These are phyloP conservation scores for Caenorhabditis uteleia DNA, from an alignment of 2,888 invertebrate genomes.

Conservation along the genomic window DNA sequence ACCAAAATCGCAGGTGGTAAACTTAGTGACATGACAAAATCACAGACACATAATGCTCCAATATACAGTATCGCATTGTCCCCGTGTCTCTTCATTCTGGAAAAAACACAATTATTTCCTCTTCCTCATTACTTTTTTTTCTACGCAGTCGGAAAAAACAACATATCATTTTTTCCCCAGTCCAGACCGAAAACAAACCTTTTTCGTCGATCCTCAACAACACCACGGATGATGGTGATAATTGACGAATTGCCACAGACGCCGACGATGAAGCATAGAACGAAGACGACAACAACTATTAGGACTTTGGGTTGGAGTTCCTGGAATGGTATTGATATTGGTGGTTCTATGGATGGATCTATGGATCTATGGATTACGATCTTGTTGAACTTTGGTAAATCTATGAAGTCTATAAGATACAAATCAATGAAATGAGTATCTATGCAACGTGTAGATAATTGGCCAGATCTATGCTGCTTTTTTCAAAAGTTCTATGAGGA, in stretches of 20 bases:
- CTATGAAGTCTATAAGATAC: no score
- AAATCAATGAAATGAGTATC: no score
- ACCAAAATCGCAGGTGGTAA: conserved; percentile 66
- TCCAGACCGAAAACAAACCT: conserved; percentile 5
- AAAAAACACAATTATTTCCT: background rate
- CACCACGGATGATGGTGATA: conserved; percentile 61
- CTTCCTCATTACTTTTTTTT: background rate
- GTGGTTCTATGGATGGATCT: no score
- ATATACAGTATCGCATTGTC: conserved; percentile 67
- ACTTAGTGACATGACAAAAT: conserved; percentile 65
- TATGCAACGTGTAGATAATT: no score
- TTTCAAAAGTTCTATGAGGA: no score
- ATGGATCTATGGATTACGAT: no score
- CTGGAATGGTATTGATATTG: no score
- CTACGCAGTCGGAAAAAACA: background rate
- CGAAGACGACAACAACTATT: conserved; percentile 61
- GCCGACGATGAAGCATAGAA: conserved; percentile 63
- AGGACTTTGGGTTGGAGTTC: conserved; percentile 64
- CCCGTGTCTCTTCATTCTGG: conserved; percentile 40
- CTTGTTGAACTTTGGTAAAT: no score
- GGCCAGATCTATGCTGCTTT: no score
- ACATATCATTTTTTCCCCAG: background rate
- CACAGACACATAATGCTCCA: conserved; percentile 62
- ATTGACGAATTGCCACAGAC: conserved; percentile 65
- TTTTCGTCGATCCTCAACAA: conserved; percentile 53